Conservation (phyloP, 2,113 vertebrate genomes). For the Zonotrichia leucophrys region DNA sequence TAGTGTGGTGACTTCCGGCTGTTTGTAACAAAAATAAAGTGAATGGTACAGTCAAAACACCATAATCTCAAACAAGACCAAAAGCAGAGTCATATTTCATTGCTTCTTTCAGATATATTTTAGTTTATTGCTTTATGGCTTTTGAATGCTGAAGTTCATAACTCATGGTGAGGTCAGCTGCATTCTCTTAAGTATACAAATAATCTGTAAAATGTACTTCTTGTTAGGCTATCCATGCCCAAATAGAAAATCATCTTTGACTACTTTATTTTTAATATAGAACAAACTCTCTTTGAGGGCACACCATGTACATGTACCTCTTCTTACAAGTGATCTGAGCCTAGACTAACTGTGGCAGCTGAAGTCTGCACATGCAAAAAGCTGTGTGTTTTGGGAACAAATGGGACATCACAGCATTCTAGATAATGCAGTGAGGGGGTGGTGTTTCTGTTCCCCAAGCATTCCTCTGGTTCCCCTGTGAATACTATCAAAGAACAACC, state of each 20-base stretch:
- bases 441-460: background rate
- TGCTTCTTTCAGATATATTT: background rate
- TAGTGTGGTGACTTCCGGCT: background rate
- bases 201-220: background rate
- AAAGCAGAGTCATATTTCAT: background rate
- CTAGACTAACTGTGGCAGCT: background rate
- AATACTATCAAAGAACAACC: background rate
- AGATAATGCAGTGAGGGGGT: background rate
- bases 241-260: background rate
- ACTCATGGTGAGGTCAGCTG: background rate
- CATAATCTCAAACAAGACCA: background rate
- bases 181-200: background rate
- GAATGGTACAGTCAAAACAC: background rate
- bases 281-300: background rate
- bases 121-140: background rate
- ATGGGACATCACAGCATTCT: background rate
- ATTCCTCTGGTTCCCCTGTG: background rate
- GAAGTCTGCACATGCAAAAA: background rate
- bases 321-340: background rate
- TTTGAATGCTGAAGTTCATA: background rate
- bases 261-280: background rate
- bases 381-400: background rate
- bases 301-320: background rate
- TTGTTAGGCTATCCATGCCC: background rate
- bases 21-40: conserved; percentile 7